Evolutionary conservation across 2,113 vertebrate genomes (phyloP).

Genomic region (Ivindomyrus marchei): DNA sequence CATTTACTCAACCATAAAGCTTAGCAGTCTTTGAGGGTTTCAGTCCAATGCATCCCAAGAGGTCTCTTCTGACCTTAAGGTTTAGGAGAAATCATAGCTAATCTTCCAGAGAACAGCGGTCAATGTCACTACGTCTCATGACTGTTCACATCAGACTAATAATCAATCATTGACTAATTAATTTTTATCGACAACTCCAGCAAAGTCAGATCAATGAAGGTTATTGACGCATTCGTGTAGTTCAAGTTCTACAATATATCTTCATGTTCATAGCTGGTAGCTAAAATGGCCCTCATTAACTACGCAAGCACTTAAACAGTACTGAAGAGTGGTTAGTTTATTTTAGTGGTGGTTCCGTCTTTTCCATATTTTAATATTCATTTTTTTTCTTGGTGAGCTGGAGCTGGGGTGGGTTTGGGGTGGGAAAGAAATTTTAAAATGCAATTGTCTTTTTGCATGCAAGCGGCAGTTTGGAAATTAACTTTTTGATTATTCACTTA

Average conservation of each 20-base stretch:
- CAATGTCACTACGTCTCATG: neutral
- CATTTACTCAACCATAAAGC: neutral
- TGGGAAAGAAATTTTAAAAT: conserved; percentile 46
- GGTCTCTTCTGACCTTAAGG: neutral
- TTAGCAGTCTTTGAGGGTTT: neutral
- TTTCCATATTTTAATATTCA: neutral
- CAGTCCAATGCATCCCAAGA: neutral
- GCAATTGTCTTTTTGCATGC: conserved; percentile 59
- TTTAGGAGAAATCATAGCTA: conserved; percentile 15
- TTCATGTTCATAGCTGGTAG: conserved; percentile 50
- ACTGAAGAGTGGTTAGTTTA: conserved; percentile 33
- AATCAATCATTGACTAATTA: conserved; percentile 67
- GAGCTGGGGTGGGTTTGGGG: neutral
- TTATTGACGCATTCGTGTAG: conserved; percentile 65
- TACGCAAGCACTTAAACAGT: conserved; percentile 42
- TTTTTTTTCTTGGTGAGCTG: neutral
- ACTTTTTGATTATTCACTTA: conserved; percentile 71
- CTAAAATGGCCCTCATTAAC: conserved; percentile 59
- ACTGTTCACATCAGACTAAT: conserved; percentile 55
- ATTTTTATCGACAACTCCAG: conserved; percentile 56
- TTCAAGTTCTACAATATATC: conserved; percentile 56
- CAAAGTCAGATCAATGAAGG: conserved; percentile 59
- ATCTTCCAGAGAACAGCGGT: conserved; percentile 17
- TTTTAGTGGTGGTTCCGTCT: neutral
- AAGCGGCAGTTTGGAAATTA: conserved; percentile 56